Evolutionary conservation across 1,140 invertebrate genomes (phyloP).

Genomic region (Apocrypta bakeri): DNA sequence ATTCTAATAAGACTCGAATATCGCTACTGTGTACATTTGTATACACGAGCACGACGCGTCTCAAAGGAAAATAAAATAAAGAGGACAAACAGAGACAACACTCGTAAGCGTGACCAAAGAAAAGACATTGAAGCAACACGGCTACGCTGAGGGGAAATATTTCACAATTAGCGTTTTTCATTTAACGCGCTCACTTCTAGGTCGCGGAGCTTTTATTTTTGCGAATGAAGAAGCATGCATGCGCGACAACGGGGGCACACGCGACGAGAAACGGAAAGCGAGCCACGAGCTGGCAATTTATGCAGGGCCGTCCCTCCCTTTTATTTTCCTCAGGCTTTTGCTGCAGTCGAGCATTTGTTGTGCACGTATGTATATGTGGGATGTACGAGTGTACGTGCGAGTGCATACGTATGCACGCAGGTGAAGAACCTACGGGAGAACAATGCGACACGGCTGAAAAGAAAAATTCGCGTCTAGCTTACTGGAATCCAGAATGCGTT

Average conservation of each 20-base stretch:
- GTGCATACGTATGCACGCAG: neutral
- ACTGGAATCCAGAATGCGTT: neutral
- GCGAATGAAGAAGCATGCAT: neutral
- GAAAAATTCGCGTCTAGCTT: slow-evolving; percentile 3
- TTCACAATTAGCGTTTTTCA: slow-evolving; percentile 60
- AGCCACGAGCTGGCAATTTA: slow-evolving; percentile 21
- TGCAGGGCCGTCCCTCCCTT: slow-evolving; percentile 10
- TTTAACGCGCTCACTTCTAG: neutral
- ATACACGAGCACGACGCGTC: too few relatives aligned
- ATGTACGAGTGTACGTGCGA: neutral
- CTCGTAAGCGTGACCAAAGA: neutral
- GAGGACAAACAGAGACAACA: neutral
- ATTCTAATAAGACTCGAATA: neutral
- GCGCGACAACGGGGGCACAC: neutral
- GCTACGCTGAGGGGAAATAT: slow-evolving; percentile 48
- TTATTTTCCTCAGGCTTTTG: slow-evolving; percentile 10
- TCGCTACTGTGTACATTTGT: too few relatives aligned
- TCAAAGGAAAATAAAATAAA: too few relatives aligned
- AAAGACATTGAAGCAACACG: too few relatives aligned
- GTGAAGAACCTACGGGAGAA: neutral
- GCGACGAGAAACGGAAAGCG: neutral
- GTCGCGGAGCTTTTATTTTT: neutral
- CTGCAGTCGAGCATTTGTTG: neutral
- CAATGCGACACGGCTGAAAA: neutral
- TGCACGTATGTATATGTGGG: neutral